phyloP scores from a whole-genome alignment of 2,888 invertebrate genomes.

The Acanthosepion esculentum region DNA sequence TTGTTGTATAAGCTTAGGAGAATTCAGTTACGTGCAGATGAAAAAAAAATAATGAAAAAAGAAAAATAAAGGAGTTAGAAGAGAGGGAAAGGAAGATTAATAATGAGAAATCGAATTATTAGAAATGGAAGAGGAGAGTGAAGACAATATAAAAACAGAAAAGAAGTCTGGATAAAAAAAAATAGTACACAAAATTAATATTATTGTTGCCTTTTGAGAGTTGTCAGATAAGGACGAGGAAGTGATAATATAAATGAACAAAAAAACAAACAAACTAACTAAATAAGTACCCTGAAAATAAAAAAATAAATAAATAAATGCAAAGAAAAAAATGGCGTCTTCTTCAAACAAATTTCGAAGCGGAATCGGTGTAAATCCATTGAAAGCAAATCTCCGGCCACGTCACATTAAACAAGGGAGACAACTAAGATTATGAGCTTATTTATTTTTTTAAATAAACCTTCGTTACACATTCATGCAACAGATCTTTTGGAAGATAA shows the following conservation, averaged over 20 bases:
- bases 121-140: neutral
- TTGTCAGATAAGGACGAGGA: neutral
- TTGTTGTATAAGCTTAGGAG: neutral
- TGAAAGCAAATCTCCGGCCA: conserved; percentile 33
- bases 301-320: neutral
- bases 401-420: conserved; percentile 1
- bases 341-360: neutral
- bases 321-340: neutral
- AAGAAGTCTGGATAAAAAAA: neutral
- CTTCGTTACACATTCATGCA: neutral
- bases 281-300: neutral
- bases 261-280: neutral
- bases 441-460: neutral
- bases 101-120: neutral
- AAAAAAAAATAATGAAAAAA: neutral
- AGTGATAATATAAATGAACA: neutral
- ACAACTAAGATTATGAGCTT: conserved; percentile 2
- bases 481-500: neutral
- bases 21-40: neutral
- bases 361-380: neutral
- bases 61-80: neutral
- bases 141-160: neutral
- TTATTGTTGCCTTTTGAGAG: too few relatives aligned
- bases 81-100: neutral
- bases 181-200: neutral